Percentiles rank a stretch among this genome's conserved stretches.
Evolutionary conservation across 2,113 vertebrate species (phyloP).

Genomic region (Oreochromis spilurus): DNA sequence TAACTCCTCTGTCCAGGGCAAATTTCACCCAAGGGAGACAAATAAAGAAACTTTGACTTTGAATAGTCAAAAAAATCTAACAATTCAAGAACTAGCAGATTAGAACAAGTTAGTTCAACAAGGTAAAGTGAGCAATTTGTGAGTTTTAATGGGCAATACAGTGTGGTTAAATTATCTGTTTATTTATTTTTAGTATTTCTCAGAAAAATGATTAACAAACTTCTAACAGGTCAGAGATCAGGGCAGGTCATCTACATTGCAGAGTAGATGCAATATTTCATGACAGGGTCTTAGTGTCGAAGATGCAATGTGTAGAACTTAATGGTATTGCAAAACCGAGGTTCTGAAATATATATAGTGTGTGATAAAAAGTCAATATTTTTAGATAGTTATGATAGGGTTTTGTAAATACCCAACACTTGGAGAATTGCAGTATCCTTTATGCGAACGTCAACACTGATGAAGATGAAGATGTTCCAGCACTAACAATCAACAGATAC

Average conservation of each 20-base stretch:
- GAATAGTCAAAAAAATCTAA: not conserved
- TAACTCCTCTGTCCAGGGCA: not conserved
- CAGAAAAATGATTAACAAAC: not conserved
- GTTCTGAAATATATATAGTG: not conserved
- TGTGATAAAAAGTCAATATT: not conserved
- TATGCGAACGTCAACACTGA: slow-evolving; percentile 34
- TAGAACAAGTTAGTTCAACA: not conserved
- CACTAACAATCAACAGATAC: slow-evolving; percentile 18
- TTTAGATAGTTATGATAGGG: not conserved
- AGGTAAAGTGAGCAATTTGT: not conserved
- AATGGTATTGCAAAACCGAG: not conserved
- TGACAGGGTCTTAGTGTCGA: not conserved
- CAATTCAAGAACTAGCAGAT: not conserved
- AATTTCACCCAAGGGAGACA: not conserved
- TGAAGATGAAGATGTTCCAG: slow-evolving; percentile 45
- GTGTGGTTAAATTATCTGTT: not conserved
- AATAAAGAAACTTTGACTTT: not conserved
- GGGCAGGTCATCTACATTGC: not conserved
- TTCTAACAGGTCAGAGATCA: not conserved
- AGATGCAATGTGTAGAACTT: not conserved
- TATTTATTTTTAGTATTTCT: not conserved
- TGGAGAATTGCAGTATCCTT: slow-evolving; percentile 19
- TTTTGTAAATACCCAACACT: not conserved
- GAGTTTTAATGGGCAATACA: not conserved
- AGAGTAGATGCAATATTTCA: not conserved